phyloP scores from a whole-genome alignment of 1,140 invertebrate species.

The Aphaenogaster floridana region DNA sequence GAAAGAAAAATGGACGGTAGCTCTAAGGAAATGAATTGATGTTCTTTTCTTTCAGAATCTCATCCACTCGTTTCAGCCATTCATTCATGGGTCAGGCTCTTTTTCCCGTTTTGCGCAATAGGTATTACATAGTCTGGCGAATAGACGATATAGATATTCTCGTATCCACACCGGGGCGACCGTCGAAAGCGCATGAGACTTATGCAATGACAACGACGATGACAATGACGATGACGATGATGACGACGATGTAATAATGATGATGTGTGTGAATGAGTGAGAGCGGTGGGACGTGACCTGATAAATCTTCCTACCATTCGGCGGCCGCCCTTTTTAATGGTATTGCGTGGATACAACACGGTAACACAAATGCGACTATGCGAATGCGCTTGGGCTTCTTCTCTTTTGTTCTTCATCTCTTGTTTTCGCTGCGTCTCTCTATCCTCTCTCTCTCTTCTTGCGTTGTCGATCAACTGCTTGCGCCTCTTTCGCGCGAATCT shows the following conservation, averaged over 20 bases:
- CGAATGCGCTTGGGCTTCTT: conserved; percentile 72
- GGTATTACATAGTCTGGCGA: conserved; percentile 80
- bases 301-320: conserved; percentile 66
- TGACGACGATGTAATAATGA: background rate
- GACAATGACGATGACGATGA: background rate
- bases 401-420: conserved; percentile 61
- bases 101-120: conserved; percentile 87
- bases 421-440: conserved; percentile 24
- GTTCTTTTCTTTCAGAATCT: conserved; percentile 87
- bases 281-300: background rate
- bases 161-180: conserved; percentile 48
- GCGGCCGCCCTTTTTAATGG: conserved; percentile 71
- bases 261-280: conserved; percentile 14
- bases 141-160: conserved; percentile 55
- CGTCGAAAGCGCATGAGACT: conserved; percentile 34
- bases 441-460: conserved; percentile 2
- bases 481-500: conserved; percentile 52
- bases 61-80: conserved; percentile 87
- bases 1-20: conserved; percentile 49
- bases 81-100: conserved; percentile 87
- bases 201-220: background rate
- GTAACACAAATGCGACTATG: conserved; percentile 73
- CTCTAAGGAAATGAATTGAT: conserved; percentile 85
- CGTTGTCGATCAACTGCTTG: conserved; percentile 45
- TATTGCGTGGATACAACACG: conserved; percentile 76